A percentile compares a stretch with the other conserved stretches of the same genome.
These are phyloP conservation scores for Eupeodes corollae DNA, from an alignment of 1,140 invertebrate species.

Conservation along the genomic window DNA sequence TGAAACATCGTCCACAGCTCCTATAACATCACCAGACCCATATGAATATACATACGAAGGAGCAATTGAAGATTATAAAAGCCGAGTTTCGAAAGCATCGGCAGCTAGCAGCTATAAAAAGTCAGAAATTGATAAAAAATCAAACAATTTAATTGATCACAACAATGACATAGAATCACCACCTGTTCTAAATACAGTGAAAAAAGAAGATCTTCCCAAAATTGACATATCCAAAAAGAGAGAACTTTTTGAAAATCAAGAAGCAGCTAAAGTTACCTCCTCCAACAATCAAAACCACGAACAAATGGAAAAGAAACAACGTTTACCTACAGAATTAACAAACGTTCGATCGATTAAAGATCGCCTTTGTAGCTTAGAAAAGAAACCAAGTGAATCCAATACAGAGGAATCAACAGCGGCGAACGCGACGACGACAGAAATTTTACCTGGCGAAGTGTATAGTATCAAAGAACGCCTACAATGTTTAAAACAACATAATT, in stretches of 20 bases:
- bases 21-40: constrained; percentile 31
- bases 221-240: constrained; percentile 70
- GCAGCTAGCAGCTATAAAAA: neutral
- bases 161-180: neutral
- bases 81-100: constrained; percentile 48
- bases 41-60: constrained; percentile 74
- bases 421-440: constrained; percentile 39
- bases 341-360: constrained; percentile 59
- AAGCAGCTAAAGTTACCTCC: constrained; percentile 2
- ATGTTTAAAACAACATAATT: constrained; percentile 46
- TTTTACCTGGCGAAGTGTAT: constrained; percentile 48
- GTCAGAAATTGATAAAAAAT: constrained; percentile 11
- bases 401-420: constrained; percentile 31
- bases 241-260: constrained; percentile 61
- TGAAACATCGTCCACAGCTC: constrained; percentile 30
- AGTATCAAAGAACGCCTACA: constrained; percentile 51
- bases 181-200: constrained; percentile 25
- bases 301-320: no score
- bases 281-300: no score
- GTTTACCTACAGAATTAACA: constrained; percentile 6
- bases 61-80: constrained; percentile 73
- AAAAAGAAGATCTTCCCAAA: constrained; percentile 55
- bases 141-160: neutral
- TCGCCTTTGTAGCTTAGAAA: constrained; percentile 53
- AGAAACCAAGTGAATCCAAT: constrained; percentile 12